These are phyloP conservation scores for Melanerpes formicivorus DNA, from an alignment of 2,113 vertebrate species.

Conservation along the genomic window DNA sequence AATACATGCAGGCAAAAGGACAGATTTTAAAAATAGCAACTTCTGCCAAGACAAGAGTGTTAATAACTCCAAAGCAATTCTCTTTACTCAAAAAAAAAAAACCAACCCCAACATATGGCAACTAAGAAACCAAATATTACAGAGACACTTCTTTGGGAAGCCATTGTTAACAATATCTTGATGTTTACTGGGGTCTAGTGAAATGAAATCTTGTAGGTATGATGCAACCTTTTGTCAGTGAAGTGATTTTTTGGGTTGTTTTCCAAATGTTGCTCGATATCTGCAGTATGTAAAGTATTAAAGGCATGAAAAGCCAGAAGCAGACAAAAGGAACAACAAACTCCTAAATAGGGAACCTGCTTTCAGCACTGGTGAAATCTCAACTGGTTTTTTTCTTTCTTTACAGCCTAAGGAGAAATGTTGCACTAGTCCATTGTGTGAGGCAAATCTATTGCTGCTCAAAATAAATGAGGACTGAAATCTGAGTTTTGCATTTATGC, in stretches of 20 bases:
- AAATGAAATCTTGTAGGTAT: not conserved
- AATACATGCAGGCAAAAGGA: not conserved
- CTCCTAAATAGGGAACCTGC: slow-evolving; percentile 16
- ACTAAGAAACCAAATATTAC: not conserved
- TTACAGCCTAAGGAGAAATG: slow-evolving; percentile 8
- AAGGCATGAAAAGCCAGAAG: slow-evolving; percentile 41
- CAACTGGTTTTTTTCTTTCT: not conserved
- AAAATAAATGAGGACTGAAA: slow-evolving; percentile 1
- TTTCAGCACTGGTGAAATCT: slow-evolving; percentile 23
- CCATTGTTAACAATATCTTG: not conserved
- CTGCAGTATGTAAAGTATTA: slow-evolving; percentile 14
- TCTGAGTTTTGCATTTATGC: not conserved
- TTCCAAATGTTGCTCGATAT: slow-evolving; percentile 29
- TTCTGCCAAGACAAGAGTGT: not conserved
- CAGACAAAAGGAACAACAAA: slow-evolving; percentile 34
- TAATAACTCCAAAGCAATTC: not conserved
- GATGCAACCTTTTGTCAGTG: not conserved
- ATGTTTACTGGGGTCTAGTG: not conserved
- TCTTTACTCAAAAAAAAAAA: not conserved
- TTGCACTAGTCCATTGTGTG: not conserved
- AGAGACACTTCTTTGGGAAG: not conserved
- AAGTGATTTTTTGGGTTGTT: slow-evolving; percentile 18
- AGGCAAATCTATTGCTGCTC: slow-evolving; percentile 10
- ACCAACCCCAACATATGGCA: not conserved
- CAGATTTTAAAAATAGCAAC: not conserved